Evolutionary conservation across 1,140 invertebrate species (phyloP), one percentile per base, ranked within the genome.

Genomic region (Pachypeltis micranthus): DNA sequence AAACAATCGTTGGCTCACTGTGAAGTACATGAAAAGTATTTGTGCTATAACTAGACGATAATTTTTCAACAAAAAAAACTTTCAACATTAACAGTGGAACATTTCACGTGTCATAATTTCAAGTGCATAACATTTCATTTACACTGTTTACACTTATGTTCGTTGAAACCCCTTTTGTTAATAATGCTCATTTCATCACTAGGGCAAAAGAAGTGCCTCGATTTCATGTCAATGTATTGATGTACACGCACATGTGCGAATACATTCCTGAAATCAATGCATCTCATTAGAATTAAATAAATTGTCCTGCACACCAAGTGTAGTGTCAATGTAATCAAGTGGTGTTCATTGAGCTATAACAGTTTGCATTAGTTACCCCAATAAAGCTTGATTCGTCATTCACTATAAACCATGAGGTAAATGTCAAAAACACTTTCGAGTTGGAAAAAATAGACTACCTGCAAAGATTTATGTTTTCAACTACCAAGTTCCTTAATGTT

Each of bases 191-290:
- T 3, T n/a, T n/a, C n/a, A n/a, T n/a, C n/a, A n/a, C n/a, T n/a
- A n/a, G n/a, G n/a, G n/a, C n/a, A n/a, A n/a, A n/a, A n/a, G n/a
- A n/a, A 51, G 19, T 51, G 47, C 47, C 12, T 51, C 4, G 47
- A 51, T 51, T 51, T 51, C 47, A 51, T 51, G 47, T 21, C 10
- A 21, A 51, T 51, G 47, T 51, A 51, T 51, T 10, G 10, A 10
- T 14, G 7, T 21, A 4, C 47, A 10, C 21, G 12, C 47, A 10
- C 21, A 3, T 4, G 19, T 51, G 12, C 4, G 12, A 51, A 39
- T 51, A 21, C 47, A 51, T 51, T 51, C 47, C 47, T 51, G 47
- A 51, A 51, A 51, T 51, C 47, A 51, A 51, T 21, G 47, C 47
- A 51, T 51, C 47, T 7, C 4, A 4, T 3, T 21, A 21, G 3